Percentiles rank a stretch among this genome's conserved stretches.
phyloP scores from a whole-genome alignment of 2,113 vertebrate species.

The Macroglossus sobrinus region DNA sequence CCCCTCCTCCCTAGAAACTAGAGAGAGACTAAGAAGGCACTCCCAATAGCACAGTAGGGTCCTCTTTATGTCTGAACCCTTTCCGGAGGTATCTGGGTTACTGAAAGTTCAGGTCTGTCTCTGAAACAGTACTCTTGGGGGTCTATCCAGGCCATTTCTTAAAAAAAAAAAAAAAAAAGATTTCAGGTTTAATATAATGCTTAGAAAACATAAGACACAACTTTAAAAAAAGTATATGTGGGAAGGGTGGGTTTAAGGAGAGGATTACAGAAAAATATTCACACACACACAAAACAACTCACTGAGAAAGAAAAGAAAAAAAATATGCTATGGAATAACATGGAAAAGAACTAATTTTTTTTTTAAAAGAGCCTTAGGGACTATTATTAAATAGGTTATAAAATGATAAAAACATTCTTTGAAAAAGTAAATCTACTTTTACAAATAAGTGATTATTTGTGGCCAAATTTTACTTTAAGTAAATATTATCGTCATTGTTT shows the following conservation, averaged over 20 bases:
- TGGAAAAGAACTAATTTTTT: background rate
- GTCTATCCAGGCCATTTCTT: background rate
- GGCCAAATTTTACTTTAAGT: slow-evolving; percentile 21
- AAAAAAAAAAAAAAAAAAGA: background rate
- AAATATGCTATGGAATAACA: background rate
- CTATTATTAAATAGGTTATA: background rate
- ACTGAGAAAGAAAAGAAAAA: background rate
- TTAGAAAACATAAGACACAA: background rate
- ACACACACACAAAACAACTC: background rate
- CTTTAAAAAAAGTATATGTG: background rate
- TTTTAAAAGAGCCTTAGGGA: background rate
- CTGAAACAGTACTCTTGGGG: background rate
- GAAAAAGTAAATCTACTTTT: slow-evolving; percentile 26
- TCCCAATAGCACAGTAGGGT: background rate
- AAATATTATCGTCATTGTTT: background rate
- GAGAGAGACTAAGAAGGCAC: background rate
- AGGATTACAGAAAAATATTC: background rate
- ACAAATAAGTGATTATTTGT: background rate
- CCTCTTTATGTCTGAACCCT: no score
- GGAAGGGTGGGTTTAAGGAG: background rate
- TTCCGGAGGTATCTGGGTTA: background rate
- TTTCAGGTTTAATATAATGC: background rate
- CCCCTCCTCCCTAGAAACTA: background rate
- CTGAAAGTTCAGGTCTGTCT: background rate
- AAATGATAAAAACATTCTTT: background rate